Evolutionary conservation across 2,888 invertebrate species (phyloP), one percentile per base, ranked within the genome.

Genomic region (Drosophila fungiperda): DNA sequence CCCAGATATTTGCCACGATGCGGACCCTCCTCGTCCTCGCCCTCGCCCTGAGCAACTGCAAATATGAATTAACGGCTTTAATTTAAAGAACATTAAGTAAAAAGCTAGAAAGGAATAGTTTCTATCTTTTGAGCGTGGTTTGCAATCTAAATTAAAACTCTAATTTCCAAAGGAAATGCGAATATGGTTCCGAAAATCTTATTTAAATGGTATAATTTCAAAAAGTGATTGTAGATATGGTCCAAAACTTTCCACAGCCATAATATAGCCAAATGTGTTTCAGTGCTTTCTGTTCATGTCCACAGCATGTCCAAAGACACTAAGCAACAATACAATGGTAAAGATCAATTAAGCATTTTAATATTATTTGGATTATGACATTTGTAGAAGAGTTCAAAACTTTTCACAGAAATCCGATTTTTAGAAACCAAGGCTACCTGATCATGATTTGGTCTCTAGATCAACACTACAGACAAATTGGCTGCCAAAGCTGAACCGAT

Each of bases 1-100:
- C 98, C 98, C 66, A 98, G 94, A 83, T 95, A 95, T 93, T 96
- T 97, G 57, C 98, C 98, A 70, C 94, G 94, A 91, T 97, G 97
- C 7, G 96, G 96, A 0, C 96, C 96, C 42, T 95, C 95, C 49
- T 95, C 95, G 50, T 96, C 95, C 61, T 96, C 96, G 81, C 94
- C 93, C 67, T 82, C 86, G 81, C 94, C 93, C 66, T 82, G 86
- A 26, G 68, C 83, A 54, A 78, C 91, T 66, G 57, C 48, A 15
- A 61, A 45, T 5, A 20, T 12, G 12, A 53, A 36, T 8, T 5
- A 33, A 9, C 33, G 33, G 7, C 6, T 33, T 59, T 65, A 61
- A 48, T 23, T 53, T 29, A 62, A 49, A 58, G 59, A 49, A 58
- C 8, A 35, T n/a, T 1, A 11, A 23, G 15, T 3, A n/a, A n/a